Base-by-base conservation (phyloP, 2,797 vertebrate genomes). In the Alca torda region DNA sequence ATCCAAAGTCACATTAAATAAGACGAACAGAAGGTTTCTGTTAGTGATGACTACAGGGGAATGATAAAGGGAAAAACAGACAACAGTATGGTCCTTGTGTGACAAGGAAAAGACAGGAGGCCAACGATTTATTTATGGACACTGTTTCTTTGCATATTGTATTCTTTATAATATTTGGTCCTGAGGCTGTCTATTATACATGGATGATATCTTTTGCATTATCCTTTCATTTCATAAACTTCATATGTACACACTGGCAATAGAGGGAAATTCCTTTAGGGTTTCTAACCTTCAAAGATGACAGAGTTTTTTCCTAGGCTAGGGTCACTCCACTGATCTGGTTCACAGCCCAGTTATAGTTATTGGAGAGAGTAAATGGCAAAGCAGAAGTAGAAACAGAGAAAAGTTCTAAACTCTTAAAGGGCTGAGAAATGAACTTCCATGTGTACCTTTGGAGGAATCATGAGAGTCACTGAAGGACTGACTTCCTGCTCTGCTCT, bases 1-100 rank as follows among this genome's bases (percentile, higher is more conserved):
- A 57, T 89, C 64, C 53, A 87, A 74, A 76, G 88, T 91, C 91
- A 90, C 69, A 70, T 90, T 93, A 87, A 92, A 87, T 89, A 92
- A 92, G 43, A 90, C 41, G 23, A 92, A 90, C 37, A 91, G 77
- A 70, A 68, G 30, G 54, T 60, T 95, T 75, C 84, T 85, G 57
- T 41, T 87, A 51, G 78, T 33, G 78, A 30, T 91, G 86, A 78
- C 84, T 93, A n/a, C 81, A 0, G 0, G 37, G 33, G 37, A 51
- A 82, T 83, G 87, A 87, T 75, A 92, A 85, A 46, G 50, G 75
- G 37, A 70, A 87, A 93, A 91, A 1, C 16, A 85, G 78, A 85
- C 30, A 87, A 43, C 18, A 43, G n/a, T 18, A 16, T 19, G 54
- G 69, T 10, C 45, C 68, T 80, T 21, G 21, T 75, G 78, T 75